Base-by-base conservation (phyloP, 2,888 invertebrate genomes). In the Zygothrica quintamaculata region DNA sequence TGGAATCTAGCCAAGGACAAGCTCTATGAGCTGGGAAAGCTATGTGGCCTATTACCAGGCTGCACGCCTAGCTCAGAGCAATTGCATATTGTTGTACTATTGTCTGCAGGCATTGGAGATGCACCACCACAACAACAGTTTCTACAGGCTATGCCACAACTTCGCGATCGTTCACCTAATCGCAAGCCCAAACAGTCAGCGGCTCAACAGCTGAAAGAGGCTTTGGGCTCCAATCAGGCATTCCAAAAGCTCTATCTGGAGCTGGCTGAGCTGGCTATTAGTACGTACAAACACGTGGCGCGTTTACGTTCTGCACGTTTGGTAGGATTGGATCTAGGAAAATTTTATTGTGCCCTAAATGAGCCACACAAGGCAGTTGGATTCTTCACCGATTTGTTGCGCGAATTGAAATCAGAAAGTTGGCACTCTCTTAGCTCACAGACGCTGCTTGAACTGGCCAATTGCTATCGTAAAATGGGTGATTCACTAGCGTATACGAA, bases 211-310 rank as follows among this genome's bases (percentile, higher is more conserved):
- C 92, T 99, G 7, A 97, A 98, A 88, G 96, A 97, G 86, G 97
- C 98, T 0, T 91, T 99, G 1, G 97, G 98, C 52, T 97, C 97
- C 8, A 96, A 96, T 88, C 95, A 95, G 56, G 94, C 95, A 46
- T 99, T 98, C 89, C 95, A 96, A 82, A 96, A 96, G 89, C 95
- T 97, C 76, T 99, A 98, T 88, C 91, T 98, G 92, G 98, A 98
- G 91, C 91, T 98, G 60, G 97, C 98, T 0, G 99, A 99, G 90
- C 91, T 98, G 67, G 97, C 98, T 0, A 98, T 98, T 94, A 97
- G 98, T 48, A 98, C 98, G 0, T 98, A 97, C 89, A 99, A 99
- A 88, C 98, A 98, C 91, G 97, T 98, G 68, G 95, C 95, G 0
- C 92, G 96, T 61, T 89, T 94, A 76, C 92, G 94, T 89, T 97